phyloP scores from a whole-genome alignment of 2,888 invertebrate species.

The Athalia circularis region DNA sequence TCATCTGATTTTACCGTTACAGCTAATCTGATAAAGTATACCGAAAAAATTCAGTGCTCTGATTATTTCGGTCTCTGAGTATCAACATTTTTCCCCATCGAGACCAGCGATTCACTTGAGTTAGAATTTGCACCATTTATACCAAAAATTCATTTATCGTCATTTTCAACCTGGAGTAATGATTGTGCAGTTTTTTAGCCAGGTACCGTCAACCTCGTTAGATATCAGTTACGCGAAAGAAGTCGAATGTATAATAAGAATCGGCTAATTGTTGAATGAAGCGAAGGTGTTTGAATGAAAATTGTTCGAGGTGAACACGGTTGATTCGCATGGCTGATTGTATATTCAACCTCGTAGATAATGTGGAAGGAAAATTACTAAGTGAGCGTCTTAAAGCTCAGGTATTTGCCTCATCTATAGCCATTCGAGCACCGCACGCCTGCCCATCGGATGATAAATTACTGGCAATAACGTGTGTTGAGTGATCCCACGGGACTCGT shows the following conservation, averaged over 20 bases:
- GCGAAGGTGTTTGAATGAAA: too few relatives aligned
- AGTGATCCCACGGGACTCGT: conserved; percentile 43
- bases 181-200: too few relatives aligned
- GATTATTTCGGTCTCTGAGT: background rate
- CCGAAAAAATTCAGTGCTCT: background rate
- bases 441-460: conserved; percentile 30
- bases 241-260: too few relatives aligned
- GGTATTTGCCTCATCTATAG: background rate
- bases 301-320: too few relatives aligned
- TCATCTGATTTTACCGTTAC: conserved; percentile 20
- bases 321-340: too few relatives aligned
- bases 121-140: too few relatives aligned
- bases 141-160: background rate
- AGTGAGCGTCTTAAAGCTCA: conserved; percentile 11
- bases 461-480: conserved; percentile 38
- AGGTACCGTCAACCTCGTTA: too few relatives aligned
- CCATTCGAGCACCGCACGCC: background rate
- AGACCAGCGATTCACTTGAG: too few relatives aligned
- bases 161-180: background rate
- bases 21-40: conserved; percentile 2
- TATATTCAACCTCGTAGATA: too few relatives aligned
- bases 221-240: too few relatives aligned
- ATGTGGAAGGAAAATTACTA: background rate
- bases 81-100: background rate
- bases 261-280: too few relatives aligned